These are phyloP conservation scores for Cistogaster globosa DNA, from an alignment of 2,888 invertebrate genomes.

Conservation along the genomic window DNA sequence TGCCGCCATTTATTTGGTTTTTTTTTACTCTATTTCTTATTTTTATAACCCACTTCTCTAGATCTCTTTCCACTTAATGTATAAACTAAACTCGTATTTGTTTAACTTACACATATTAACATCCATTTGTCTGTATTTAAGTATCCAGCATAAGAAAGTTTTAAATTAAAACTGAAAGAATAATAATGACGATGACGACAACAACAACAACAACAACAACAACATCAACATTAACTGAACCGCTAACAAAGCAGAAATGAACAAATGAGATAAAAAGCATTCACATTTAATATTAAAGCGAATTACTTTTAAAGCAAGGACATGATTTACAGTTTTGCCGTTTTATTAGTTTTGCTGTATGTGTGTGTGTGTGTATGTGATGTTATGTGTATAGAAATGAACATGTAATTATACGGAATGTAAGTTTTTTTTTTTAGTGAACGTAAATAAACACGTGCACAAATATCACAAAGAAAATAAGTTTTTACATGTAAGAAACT, in stretches of 20 bases:
- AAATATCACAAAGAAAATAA: not conserved
- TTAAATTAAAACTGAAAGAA: slow-evolving; percentile 47
- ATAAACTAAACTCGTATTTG: slow-evolving; percentile 9
- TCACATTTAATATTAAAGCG: slow-evolving; percentile 41
- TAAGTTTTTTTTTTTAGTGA: slow-evolving; percentile 29
- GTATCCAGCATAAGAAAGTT: slow-evolving; percentile 25
- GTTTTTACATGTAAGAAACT: not conserved
- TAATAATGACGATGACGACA: slow-evolving; percentile 38
- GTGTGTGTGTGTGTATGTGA: no score
- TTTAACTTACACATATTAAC: not conserved
- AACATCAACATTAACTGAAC: slow-evolving; percentile 34
- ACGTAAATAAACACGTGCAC: slow-evolving; percentile 38
- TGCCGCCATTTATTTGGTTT: slow-evolving; percentile 72
- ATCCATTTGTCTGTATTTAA: not conserved
- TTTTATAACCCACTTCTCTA: slow-evolving; percentile 36
- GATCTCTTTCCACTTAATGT: slow-evolving; percentile 27
- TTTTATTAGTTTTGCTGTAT: not conserved
- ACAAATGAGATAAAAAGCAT: slow-evolving; percentile 50
- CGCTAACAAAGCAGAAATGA: slow-evolving; percentile 40
- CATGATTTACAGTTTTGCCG: slow-evolving; percentile 63
- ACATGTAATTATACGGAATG: slow-evolving; percentile 15
- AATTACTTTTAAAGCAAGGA: slow-evolving; percentile 54
- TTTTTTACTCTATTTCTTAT: slow-evolving; percentile 4
- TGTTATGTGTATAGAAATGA: not conserved
- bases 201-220: slow-evolving; percentile 5